phyloP scores from a whole-genome alignment of 2,113 vertebrate species.

The Nyctereutes procyonoides region DNA sequence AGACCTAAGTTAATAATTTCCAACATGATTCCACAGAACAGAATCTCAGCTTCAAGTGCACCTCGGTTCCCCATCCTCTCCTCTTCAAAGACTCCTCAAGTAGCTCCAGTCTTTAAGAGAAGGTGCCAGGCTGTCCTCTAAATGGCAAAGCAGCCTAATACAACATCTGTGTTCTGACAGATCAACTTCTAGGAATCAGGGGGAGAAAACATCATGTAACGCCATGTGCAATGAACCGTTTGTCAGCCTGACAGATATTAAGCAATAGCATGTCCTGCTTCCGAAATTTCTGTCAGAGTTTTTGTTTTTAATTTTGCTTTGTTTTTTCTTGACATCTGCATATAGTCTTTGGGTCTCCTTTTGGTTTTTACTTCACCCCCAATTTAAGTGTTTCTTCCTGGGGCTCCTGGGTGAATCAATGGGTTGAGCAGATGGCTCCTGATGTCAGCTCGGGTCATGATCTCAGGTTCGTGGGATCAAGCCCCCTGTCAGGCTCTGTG shows the following conservation, averaged over 20 bases:
- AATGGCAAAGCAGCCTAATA: neutral
- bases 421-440: neutral
- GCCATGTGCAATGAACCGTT: neutral
- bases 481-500: neutral
- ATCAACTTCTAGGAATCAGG: neutral
- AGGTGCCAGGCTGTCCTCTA: neutral
- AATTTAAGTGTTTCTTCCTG: neutral
- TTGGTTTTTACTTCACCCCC: neutral
- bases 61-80: neutral
- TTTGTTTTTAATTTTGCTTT: neutral
- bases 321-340: neutral
- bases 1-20: constrained; percentile 37
- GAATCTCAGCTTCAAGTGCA: neutral
- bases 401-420: neutral
- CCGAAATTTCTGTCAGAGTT: neutral
- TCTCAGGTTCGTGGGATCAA: neutral
- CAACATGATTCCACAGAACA: neutral
- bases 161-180: neutral
- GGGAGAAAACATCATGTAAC: too few relatives aligned
- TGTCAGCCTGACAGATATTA: neutral
- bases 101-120: neutral
- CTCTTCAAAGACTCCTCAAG: neutral
- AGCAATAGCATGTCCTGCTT: neutral
- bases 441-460: neutral
- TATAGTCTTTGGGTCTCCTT: neutral